Evolutionary conservation across 2,113 vertebrate species (phyloP).

Genomic region (Syngnathus scovelli): DNA sequence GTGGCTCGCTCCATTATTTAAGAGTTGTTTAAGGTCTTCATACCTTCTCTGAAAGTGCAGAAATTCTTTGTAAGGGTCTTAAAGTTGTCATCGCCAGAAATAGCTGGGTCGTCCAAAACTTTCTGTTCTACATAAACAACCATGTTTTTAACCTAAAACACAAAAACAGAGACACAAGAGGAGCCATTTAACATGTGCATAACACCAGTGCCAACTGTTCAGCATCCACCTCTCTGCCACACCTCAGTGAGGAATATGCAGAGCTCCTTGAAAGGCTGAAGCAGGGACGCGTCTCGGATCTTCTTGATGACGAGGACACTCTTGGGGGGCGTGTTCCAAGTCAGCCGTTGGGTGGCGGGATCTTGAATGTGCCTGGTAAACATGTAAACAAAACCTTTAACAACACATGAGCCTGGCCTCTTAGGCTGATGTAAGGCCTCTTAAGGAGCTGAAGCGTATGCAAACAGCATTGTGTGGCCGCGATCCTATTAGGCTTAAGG

Average conservation of each 20-base stretch:
- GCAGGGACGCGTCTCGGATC: constrained; percentile 82
- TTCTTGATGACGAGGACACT: constrained; percentile 98
- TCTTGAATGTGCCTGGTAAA: constrained; percentile 93
- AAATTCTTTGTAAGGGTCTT: constrained; percentile 85
- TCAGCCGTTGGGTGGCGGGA: constrained; percentile 91
- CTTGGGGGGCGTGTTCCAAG: constrained; percentile 95
- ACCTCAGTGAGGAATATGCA: constrained; percentile 90
- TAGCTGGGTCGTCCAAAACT: constrained; percentile 87
- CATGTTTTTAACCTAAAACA: constrained; percentile 82
- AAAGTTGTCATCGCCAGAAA: constrained; percentile 84
- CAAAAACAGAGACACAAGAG: neutral
- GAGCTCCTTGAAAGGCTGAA: constrained; percentile 92
- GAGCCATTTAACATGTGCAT: neutral
- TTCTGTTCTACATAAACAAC: constrained; percentile 96
- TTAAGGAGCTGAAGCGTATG: constrained; percentile 11
- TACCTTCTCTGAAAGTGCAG: constrained; percentile 95
- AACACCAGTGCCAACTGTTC: neutral
- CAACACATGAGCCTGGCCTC: neutral
- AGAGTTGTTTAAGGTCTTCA: neutral
- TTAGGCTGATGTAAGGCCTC: constrained; percentile 8
- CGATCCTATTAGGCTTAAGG: constrained; percentile 38
- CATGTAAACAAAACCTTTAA: constrained; percentile 8
- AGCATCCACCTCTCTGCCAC: neutral
- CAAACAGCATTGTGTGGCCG: neutral
- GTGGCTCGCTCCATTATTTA: too few species aligned